A percentile compares a stretch with the other conserved stretches of the same genome.
Conservation (phyloP, 2,113 vertebrate species). For the Garra rufa region DNA sequence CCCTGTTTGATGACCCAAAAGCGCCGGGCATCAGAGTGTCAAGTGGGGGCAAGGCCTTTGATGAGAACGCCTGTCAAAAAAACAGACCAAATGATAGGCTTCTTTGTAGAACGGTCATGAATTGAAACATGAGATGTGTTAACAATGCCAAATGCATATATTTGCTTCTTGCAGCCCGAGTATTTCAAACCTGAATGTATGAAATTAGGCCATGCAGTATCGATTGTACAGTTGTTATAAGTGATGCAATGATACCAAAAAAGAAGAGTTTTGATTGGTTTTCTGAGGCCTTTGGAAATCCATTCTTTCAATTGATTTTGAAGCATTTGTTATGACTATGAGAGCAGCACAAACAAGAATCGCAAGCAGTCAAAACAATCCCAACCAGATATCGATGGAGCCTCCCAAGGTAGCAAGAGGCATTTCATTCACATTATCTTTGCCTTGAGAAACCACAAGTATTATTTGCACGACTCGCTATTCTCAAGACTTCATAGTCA, state of each 20-base stretch:
- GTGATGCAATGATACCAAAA: not conserved
- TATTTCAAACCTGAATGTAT: not conserved
- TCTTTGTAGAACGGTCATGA: slow-evolving; percentile 68
- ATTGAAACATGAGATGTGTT: not conserved
- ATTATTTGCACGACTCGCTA: slow-evolving; percentile 18
- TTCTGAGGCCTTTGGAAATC: not conserved
- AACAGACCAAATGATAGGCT: slow-evolving; percentile 63
- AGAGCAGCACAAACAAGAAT: slow-evolving; percentile 20
- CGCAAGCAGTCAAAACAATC: slow-evolving; percentile 45
- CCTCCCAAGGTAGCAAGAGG: slow-evolving; percentile 38
- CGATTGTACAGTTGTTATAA: not conserved
- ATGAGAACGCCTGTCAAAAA: slow-evolving; percentile 67
- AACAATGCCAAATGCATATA: slow-evolving; percentile 14
- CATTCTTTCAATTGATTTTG: slow-evolving; percentile 13
- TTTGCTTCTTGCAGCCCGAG: not conserved
- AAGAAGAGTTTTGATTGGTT: slow-evolving; percentile 9
- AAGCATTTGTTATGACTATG: slow-evolving; percentile 41
- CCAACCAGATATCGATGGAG: not conserved
- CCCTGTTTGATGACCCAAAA: slow-evolving; percentile 70
- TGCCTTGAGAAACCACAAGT: slow-evolving; percentile 11
- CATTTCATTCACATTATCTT: slow-evolving; percentile 26
- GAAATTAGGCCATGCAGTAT: slow-evolving; percentile 5
- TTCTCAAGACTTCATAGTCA: not conserved
- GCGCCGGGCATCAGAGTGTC: slow-evolving; percentile 62
- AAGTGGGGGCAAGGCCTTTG: slow-evolving; percentile 70